Evolutionary conservation across 2,888 invertebrate species (phyloP).

Genomic region (Syritta pipiens): DNA sequence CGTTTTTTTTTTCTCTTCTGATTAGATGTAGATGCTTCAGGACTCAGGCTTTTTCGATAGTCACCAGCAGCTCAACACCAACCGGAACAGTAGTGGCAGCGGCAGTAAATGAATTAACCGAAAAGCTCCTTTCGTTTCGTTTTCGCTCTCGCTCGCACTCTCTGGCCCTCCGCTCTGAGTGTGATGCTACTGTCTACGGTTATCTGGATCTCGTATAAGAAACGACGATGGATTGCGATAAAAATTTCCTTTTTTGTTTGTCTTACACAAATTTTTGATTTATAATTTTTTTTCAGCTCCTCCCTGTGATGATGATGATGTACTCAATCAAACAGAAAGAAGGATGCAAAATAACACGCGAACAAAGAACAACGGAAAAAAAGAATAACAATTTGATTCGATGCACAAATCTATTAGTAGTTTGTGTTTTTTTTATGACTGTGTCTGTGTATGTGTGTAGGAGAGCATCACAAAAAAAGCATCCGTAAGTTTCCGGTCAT

Average conservation of each 20-base stretch:
- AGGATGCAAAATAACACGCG: too few relatives aligned
- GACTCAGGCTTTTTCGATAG: constrained; percentile 18
- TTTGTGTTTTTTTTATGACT: too few relatives aligned
- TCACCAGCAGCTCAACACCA: background rate
- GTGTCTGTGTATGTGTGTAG: too few relatives aligned
- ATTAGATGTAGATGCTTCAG: constrained; percentile 49
- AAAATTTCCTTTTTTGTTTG: too few relatives aligned
- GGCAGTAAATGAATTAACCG: constrained; percentile 50
- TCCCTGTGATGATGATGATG: background rate
- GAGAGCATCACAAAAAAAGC: too few relatives aligned
- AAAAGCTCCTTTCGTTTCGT: constrained; percentile 39
- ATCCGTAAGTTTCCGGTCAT: constrained; percentile 42
- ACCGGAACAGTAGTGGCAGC: background rate
- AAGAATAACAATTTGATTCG: too few relatives aligned
- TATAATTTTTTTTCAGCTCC: constrained; percentile 33
- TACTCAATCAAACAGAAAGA: too few relatives aligned
- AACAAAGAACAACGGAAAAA: too few relatives aligned
- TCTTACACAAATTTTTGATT: constrained; percentile 37
- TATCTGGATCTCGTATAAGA: constrained; percentile 61
- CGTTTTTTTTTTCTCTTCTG: constrained; percentile 39
- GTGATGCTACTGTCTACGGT: constrained; percentile 21
- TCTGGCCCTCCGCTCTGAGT: background rate
- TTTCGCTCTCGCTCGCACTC: background rate
- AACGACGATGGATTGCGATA: constrained; percentile 54
- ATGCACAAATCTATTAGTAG: too few relatives aligned